A percentile compares a stretch with the other conserved stretches of the same genome.
Evolutionary conservation across 2,113 vertebrate species (phyloP).

Genomic region (Hemiprocne comata): DNA sequence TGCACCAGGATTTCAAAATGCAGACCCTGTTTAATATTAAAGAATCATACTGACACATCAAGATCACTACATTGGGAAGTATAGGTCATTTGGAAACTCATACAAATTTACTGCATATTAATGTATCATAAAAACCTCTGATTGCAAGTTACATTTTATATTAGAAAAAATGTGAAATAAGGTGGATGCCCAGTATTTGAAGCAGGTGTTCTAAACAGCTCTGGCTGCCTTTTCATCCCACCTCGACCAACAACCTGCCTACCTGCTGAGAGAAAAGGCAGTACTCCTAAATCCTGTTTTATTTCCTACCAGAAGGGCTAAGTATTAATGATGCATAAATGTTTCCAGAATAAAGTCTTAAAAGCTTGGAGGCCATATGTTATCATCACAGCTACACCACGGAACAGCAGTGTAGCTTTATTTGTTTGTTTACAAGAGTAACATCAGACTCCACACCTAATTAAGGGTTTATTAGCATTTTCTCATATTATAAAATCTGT

Average conservation of each 20-base stretch:
- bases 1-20: background rate
- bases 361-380: conserved; percentile 36
- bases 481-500: background rate
- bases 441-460: conserved; percentile 6
- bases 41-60: background rate
- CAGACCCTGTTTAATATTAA: background rate
- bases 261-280: background rate
- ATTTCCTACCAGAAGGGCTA: conserved; percentile 14
- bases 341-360: conserved; percentile 6
- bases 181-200: background rate
- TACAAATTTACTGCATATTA: background rate
- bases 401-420: background rate
- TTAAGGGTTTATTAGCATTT: conserved; percentile 10
- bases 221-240: background rate
- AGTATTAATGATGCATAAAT: conserved; percentile 49
- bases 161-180: background rate
- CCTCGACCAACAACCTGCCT: background rate
- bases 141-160: background rate
- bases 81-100: background rate
- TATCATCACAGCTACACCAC: background rate
- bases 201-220: background rate
- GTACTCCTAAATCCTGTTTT: background rate
- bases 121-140: background rate
- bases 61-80: background rate
- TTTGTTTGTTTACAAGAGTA: background rate